Base-by-base conservation (phyloP, 1,140 invertebrate genomes). In the Zaprionus nigranus region DNA sequence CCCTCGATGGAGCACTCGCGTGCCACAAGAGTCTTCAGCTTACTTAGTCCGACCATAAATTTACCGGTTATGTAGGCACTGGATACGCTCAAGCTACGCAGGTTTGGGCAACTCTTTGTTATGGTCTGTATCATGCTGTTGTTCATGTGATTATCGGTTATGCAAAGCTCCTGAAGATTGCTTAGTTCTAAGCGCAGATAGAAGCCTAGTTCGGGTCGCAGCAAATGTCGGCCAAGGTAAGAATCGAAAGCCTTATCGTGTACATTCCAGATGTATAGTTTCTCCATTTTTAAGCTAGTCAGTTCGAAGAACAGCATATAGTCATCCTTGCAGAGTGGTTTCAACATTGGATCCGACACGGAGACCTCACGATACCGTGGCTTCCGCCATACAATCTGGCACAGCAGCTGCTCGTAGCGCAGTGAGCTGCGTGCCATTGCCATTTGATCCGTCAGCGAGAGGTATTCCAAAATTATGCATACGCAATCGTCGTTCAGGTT, bases 401-500 rank as follows among this genome's bases (percentile, higher is more conserved):
- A 74, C 1, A 92, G 65, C 3, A 92, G 38, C 15, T 80, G 63
- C 40, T 75, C 40, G 22, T 90, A 92, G 5, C 81, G 75, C 26
- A 63, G 28, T 13, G 74, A 79, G 11, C 81, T 61, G 1, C 81
- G 59, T 6, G 83, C 76, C 76, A 90, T 71, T 43, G 82, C 72
- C 11, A 92, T 81, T 59, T 92, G 90, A 46, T 92, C 90, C 15
- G 65, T 28, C n/a, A 92, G 68, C 1, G 78, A 38, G 22, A 92
- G 75, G 17, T 79, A 85, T 38, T 84, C 74, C 30, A 92, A 57
- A 70, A 92, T 92, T 40, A 80, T 51, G 58, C 87, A 76, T 22
- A 92, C 56, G 43, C 90, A 92, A 51, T 92, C 90, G 28, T 92
- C 90, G 49, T 92, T 92, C 5, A 92, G 72, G 36, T 73, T 20